phyloP scores from a whole-genome alignment of 2,797 vertebrate species.

The Falco biarmicus region DNA sequence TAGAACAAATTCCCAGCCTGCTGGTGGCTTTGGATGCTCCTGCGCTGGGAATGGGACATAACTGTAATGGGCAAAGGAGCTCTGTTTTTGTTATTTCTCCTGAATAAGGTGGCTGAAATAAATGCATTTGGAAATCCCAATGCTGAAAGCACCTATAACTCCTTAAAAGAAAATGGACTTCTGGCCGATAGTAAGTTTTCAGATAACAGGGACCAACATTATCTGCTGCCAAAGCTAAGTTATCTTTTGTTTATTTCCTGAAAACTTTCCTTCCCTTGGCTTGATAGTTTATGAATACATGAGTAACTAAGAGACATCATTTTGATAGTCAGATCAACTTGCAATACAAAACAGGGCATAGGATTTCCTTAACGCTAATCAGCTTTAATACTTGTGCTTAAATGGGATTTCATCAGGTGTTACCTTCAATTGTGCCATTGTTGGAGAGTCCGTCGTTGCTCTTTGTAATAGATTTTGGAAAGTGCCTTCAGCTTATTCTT shows the following conservation, averaged over 20 bases:
- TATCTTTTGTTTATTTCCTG: not conserved
- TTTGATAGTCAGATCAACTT: not conserved
- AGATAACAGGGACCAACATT: not conserved
- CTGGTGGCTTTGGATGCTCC: not conserved
- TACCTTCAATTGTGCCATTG: not conserved
- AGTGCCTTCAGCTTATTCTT: not conserved
- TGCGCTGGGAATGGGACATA: rapidly evolving
- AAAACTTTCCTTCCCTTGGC: not conserved
- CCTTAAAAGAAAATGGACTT: not conserved
- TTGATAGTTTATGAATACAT: not conserved
- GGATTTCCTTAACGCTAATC: not conserved
- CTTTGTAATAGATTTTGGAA: not conserved
- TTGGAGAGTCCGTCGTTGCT: not conserved
- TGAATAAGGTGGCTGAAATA: not conserved
- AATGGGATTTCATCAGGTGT: not conserved
- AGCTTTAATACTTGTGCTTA: not conserved
- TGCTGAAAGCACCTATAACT: not conserved
- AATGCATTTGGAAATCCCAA: not conserved
- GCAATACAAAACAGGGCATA: not conserved
- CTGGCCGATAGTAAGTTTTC: not conserved
- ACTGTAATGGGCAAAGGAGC: not conserved
- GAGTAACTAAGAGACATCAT: not conserved
- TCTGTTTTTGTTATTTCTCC: not conserved
- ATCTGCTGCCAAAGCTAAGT: not conserved
- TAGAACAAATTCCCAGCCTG: not conserved